Conservation (phyloP, 2,113 vertebrate species). For the Indicator indicator region DNA sequence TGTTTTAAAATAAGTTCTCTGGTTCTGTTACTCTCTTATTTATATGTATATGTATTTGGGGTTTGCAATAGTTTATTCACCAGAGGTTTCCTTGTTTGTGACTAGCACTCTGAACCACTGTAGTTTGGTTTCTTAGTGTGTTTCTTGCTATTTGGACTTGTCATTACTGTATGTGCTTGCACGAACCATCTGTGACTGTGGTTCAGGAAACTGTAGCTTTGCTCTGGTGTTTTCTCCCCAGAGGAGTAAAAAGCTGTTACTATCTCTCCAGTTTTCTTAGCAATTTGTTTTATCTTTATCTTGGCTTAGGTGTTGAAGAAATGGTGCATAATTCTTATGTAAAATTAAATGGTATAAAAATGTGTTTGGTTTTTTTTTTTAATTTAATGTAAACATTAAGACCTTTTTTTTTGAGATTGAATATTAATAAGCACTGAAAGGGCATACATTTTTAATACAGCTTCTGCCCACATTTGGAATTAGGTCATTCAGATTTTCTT, state of each 20-base stretch:
- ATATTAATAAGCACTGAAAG: constrained; percentile 32
- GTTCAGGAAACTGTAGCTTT: constrained; percentile 7
- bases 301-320: neutral
- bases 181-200: neutral
- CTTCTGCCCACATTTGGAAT: constrained; percentile 49
- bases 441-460: constrained; percentile 65
- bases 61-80: neutral
- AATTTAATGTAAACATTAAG: neutral
- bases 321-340: neutral
- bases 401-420: neutral
- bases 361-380: neutral
- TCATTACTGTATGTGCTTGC: neutral
- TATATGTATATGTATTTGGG: neutral
- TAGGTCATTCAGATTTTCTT: constrained; percentile 52
- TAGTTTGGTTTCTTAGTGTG: neutral
- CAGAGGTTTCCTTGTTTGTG: neutral
- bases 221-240: neutral
- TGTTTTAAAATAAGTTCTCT: neutral
- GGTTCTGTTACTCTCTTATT: neutral
- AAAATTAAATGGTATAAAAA: constrained; percentile 1
- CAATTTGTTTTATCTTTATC: neutral
- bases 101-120: neutral
- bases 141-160: neutral
- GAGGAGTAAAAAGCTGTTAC: constrained; percentile 15
- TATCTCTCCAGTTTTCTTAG: neutral